A percentile compares a stretch with the other conserved stretches of the same genome.
These are phyloP conservation scores for Ochlodes sylvanus DNA, from an alignment of 2,888 invertebrate species.

Conservation along the genomic window DNA sequence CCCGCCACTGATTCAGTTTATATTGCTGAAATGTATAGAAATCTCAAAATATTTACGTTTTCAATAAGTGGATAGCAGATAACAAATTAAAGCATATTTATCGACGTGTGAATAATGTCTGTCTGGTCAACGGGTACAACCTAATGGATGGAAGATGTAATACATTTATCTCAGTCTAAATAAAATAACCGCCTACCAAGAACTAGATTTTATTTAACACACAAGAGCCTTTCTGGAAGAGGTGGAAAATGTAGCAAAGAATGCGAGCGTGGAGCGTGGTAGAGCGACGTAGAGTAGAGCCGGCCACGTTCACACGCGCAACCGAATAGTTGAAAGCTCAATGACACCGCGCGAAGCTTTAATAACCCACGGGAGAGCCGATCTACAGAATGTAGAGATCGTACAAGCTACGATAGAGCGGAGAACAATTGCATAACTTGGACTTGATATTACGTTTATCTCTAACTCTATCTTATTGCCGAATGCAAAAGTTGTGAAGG, in stretches of 20 bases:
- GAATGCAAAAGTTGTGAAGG: too few relatives aligned
- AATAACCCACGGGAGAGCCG: conserved; percentile 39
- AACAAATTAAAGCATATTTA: not conserved
- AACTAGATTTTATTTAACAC: too few relatives aligned
- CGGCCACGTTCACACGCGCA: conserved; percentile 52
- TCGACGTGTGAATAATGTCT: not conserved
- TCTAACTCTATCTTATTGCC: too few relatives aligned
- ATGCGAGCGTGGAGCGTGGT: conserved; percentile 16
- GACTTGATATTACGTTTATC: too few relatives aligned
- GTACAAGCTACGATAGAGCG: too few relatives aligned
- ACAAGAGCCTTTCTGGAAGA: conserved; percentile 4
- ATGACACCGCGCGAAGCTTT: conserved; percentile 63
- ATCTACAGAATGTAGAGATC: conserved; percentile 1
- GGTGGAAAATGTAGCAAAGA: conserved; percentile 16
- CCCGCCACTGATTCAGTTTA: too few relatives aligned
- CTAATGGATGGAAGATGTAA: too few relatives aligned
- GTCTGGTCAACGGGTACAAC: not conserved
- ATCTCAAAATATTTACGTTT: not conserved
- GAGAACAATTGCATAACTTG: not conserved
- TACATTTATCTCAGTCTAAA: too few relatives aligned
- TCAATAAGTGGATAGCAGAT: too few relatives aligned
- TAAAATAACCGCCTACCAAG: too few relatives aligned
- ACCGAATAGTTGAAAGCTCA: conserved; percentile 73
- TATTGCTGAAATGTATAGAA: not conserved
- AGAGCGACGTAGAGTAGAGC: conserved; percentile 28